Conservation (phyloP, 2,888 invertebrate species). For the Spicauda simplicius region DNA sequence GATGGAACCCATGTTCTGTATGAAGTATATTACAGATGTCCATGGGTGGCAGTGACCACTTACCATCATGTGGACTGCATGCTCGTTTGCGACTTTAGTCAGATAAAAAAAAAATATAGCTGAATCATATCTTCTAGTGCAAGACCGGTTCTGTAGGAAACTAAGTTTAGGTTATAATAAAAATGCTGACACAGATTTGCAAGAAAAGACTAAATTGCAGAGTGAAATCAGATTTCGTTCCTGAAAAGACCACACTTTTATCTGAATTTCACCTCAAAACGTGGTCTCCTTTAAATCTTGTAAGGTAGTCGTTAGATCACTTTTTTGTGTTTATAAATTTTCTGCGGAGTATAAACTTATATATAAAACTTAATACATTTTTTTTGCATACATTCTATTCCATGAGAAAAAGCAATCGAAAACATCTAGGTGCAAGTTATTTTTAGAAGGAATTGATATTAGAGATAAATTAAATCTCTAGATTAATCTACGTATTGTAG, state of each 20-base stretch:
- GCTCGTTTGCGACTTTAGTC: too few relatives aligned
- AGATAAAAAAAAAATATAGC: too few relatives aligned
- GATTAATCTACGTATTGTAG: too few relatives aligned
- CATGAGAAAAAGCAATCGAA: too few relatives aligned
- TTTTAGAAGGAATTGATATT: too few relatives aligned
- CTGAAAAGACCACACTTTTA: constrained; percentile 5
- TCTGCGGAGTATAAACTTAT: not conserved
- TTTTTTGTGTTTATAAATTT: not conserved
- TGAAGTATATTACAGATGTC: too few relatives aligned
- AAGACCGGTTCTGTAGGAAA: not conserved
- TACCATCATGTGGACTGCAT: too few relatives aligned
- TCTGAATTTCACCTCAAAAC: constrained; percentile 14
- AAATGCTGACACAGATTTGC: constrained; percentile 21
- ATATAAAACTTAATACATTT: not conserved
- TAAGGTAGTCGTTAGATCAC: not conserved
- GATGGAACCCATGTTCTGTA: too few relatives aligned
- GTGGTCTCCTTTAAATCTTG: constrained; percentile 15
- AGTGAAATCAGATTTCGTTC: constrained; percentile 21
- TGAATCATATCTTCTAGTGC: too few relatives aligned
- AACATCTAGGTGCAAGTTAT: too few relatives aligned
- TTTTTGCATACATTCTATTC: not conserved
- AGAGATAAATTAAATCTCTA: too few relatives aligned
- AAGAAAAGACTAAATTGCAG: constrained; percentile 27
- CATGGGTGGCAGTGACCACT: too few relatives aligned
- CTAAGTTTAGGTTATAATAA: constrained; percentile 9